These are phyloP conservation scores for Arbacia lixula DNA, from an alignment of 53 echinoderm and acorn worm species.

Conservation along the genomic window DNA sequence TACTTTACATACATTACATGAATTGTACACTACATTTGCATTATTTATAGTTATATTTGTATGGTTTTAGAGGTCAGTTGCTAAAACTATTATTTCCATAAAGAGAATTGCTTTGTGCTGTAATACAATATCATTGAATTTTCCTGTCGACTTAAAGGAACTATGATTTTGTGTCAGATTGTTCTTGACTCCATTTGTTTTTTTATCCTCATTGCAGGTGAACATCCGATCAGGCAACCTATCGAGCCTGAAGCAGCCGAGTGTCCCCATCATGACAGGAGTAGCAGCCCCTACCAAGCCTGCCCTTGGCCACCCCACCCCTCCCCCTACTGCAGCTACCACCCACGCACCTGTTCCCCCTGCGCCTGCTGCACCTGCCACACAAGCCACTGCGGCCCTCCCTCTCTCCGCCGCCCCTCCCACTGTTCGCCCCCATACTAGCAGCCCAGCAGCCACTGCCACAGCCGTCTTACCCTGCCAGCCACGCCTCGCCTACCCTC, in stretches of 20 bases:
- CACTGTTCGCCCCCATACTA: conserved; percentile 37
- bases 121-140: too few species aligned
- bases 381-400: background rate
- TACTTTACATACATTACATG: too few species aligned
- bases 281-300: conserved; percentile 1
- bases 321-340: conserved; percentile 2
- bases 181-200: too few species aligned
- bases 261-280: conserved; percentile 9
- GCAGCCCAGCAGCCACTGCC: conserved; percentile 12
- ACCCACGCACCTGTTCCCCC: background rate
- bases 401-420: conserved; percentile 32
- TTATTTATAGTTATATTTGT: too few species aligned
- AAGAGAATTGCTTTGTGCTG: too few species aligned
- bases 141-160: too few species aligned
- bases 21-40: too few species aligned
- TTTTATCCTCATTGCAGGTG: too few species aligned
- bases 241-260: conserved; percentile 33
- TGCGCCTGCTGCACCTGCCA: background rate
- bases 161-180: too few species aligned
- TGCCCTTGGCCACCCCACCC: background rate
- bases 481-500: conserved; percentile 22
- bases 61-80: too few species aligned
- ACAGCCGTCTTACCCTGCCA: conserved; percentile 13
- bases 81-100: too few species aligned
- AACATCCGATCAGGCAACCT: conserved; percentile 36